These are phyloP conservation scores for Bombus fervidus DNA, from an alignment of 1,140 invertebrate genomes.

Conservation along the genomic window DNA sequence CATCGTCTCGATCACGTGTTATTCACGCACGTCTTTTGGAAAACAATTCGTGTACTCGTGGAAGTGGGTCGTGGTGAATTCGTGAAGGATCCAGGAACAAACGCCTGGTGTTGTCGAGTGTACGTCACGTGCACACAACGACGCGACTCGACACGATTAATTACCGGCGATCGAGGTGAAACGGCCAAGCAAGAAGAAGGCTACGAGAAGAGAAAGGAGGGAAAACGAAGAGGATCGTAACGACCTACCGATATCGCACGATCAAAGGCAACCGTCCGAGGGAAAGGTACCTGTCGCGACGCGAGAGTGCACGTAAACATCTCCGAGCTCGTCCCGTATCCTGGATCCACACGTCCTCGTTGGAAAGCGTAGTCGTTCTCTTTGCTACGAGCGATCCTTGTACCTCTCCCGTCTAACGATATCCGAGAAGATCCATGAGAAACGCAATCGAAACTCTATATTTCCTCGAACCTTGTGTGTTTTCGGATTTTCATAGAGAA, in stretches of 20 bases:
- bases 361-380: slow-evolving; percentile 29
- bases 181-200: background rate
- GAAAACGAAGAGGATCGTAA: slow-evolving; percentile 31
- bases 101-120: background rate
- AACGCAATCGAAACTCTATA: background rate
- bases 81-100: background rate
- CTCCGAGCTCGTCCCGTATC: slow-evolving; percentile 20
- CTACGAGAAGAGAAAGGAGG: background rate
- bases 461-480: too few relatives aligned
- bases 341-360: slow-evolving; percentile 12
- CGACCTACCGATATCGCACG: slow-evolving; percentile 33
- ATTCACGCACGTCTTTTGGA: background rate
- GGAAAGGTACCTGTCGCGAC: slow-evolving; percentile 64
- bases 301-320: slow-evolving; percentile 49
- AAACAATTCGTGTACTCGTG: background rate
- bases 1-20: background rate
- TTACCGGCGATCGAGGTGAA: slow-evolving; percentile 30
- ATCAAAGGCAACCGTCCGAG: slow-evolving; percentile 51
- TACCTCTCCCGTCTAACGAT: background rate
- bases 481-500: too few relatives aligned
- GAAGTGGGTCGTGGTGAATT: background rate
- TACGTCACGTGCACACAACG: slow-evolving; percentile 11
- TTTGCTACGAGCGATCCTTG: background rate
- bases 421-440: background rate
- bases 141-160: slow-evolving; percentile 25